phyloP scores from a whole-genome alignment of 2,797 vertebrate genomes.

The Lophotriccus pileatus region DNA sequence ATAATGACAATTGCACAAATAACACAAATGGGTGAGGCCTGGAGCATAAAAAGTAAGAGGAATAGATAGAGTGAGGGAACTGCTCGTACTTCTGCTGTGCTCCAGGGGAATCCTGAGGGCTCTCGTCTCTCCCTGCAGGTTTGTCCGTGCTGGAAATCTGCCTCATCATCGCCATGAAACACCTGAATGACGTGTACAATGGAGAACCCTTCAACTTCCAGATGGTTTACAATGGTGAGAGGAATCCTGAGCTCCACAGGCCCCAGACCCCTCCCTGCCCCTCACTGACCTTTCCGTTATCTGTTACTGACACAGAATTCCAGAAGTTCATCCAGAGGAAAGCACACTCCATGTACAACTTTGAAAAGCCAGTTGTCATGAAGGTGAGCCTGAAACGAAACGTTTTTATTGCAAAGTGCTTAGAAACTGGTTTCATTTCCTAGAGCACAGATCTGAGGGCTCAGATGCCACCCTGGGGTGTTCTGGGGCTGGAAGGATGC shows the following conservation, averaged over 20 bases:
- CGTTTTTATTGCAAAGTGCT: rapidly evolving
- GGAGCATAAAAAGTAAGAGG: rapidly evolving
- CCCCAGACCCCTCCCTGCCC: rapidly evolving
- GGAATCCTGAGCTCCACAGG: rapidly evolving
- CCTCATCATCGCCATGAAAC: slow-evolving; percentile 96
- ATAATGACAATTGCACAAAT: rapidly evolving
- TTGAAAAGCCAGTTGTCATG: slow-evolving; percentile 92
- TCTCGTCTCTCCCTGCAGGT: slow-evolving; percentile 74
- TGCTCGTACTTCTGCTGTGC: background rate
- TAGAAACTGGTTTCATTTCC: rapidly evolving
- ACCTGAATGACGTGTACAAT: slow-evolving; percentile 91
- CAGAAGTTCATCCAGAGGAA: slow-evolving; percentile 97
- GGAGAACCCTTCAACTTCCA: slow-evolving; percentile 97
- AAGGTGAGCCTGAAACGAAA: slow-evolving; percentile 79
- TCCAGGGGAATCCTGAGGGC: background rate
- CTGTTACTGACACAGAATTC: slow-evolving; percentile 79
- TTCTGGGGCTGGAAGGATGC: background rate
- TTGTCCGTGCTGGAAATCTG: slow-evolving; percentile 94
- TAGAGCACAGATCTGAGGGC: rapidly evolving
- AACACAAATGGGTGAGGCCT: background rate
- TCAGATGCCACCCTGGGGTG: rapidly evolving
- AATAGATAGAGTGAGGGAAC: background rate
- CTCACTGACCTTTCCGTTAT: background rate
- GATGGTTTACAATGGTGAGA: slow-evolving; percentile 95
- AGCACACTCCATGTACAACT: slow-evolving; percentile 90